Conservation (phyloP, 1,140 invertebrate genomes). For the Cyphomyrmex costatus region DNA sequence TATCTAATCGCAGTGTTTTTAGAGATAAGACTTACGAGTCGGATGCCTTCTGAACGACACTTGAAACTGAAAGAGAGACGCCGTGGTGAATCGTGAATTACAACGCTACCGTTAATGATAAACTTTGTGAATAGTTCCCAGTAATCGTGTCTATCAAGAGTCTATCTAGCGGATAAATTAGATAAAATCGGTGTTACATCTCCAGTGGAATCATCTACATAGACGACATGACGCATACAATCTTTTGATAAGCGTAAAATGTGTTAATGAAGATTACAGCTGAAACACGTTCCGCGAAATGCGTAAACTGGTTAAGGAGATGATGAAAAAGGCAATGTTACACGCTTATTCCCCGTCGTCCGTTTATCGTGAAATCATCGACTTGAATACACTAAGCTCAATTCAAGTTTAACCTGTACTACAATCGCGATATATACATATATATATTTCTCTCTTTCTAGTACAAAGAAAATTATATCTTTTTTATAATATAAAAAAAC, state of each 20-base stretch:
- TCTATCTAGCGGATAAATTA: background rate
- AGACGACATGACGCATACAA: background rate
- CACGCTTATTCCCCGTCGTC: background rate
- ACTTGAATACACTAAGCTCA: background rate
- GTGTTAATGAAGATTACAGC: background rate
- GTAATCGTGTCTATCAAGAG: background rate
- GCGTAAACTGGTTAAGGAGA: background rate
- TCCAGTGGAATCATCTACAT: background rate
- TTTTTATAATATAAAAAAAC: background rate
- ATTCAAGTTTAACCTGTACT: background rate
- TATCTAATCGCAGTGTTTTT: slow-evolving; percentile 35
- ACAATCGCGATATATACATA: background rate
- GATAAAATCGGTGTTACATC: slow-evolving; percentile 26
- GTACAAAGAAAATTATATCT: background rate
- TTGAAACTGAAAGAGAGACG: background rate
- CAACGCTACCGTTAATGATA: slow-evolving; percentile 11
- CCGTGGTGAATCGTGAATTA: slow-evolving; percentile 8
- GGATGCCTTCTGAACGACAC: background rate
- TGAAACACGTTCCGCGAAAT: background rate
- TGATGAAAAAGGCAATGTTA: background rate
- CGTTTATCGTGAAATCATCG: background rate
- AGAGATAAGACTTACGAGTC: slow-evolving; percentile 9
- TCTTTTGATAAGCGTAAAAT: slow-evolving; percentile 23
- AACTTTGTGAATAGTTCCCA: background rate
- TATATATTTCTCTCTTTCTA: too few relatives aligned